Conservation (phyloP, 2,113 vertebrate species). For the Tupaia chinensis region DNA sequence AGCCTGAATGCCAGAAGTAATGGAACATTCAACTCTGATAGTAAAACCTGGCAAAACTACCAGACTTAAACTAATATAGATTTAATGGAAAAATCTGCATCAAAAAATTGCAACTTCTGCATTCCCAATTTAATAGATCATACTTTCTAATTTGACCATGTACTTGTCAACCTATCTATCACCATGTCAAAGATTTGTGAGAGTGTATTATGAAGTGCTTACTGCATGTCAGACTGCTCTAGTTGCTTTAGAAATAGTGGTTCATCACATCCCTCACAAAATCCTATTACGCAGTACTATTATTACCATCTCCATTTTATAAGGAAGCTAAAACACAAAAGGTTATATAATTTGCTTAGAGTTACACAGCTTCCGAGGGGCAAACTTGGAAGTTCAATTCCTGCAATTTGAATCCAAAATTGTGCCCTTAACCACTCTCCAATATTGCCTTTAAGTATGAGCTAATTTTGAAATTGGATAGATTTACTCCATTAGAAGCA, state of each 20-base stretch:
- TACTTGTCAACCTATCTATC: neutral
- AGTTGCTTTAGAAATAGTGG: neutral
- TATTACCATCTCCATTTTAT: neutral
- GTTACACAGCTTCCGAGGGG: neutral
- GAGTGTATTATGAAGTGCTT: neutral
- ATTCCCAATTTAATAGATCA: neutral
- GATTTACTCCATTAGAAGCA: neutral
- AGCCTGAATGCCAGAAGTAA: constrained; percentile 56
- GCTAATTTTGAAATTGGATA: neutral
- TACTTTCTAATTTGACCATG: neutral
- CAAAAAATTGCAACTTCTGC: neutral
- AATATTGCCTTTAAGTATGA: neutral
- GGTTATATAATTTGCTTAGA: neutral
- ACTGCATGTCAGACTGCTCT: neutral
- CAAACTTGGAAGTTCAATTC: neutral
- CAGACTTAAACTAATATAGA: constrained; percentile 36
- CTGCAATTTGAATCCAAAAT: neutral
- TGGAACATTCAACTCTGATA: constrained; percentile 36
- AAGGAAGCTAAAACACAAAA: neutral
- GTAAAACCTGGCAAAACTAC: constrained; percentile 34
- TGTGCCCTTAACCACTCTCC: neutral
- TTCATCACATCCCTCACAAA: neutral
- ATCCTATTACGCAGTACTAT: neutral
- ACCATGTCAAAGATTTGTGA: neutral
- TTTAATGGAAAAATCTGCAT: constrained; percentile 30